These are phyloP conservation scores for Takifugu flavidus DNA, from an alignment of 2,113 vertebrate genomes.

Conservation along the genomic window DNA sequence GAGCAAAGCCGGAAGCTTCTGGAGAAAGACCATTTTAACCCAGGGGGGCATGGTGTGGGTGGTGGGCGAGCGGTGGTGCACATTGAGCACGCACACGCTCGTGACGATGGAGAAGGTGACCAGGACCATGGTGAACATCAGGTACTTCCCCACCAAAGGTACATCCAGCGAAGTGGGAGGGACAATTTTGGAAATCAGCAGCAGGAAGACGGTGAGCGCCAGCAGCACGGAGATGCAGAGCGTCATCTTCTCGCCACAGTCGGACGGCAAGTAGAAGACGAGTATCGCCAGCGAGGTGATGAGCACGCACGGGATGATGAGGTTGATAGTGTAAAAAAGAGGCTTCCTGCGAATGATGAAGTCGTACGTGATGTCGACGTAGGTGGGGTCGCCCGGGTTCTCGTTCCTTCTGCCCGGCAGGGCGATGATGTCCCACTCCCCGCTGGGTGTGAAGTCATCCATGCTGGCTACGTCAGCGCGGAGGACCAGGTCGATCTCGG, in stretches of 20 bases:
- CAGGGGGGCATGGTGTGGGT: conserved; percentile 97
- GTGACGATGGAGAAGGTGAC: conserved; percentile 97
- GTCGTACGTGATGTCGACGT: conserved; percentile 95
- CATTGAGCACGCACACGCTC: conserved; percentile 93
- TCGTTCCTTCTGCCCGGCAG: conserved; percentile 89
- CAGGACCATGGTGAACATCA: conserved; percentile 98
- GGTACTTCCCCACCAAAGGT: conserved; percentile 92
- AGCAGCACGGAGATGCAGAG: conserved; percentile 93
- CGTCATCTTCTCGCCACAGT: conserved; percentile 96
- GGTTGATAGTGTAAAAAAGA: conserved; percentile 95
- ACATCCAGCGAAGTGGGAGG: conserved; percentile 92
- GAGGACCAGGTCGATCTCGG: conserved; percentile 90
- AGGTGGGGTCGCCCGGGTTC: conserved; percentile 87
- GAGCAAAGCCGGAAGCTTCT: conserved; percentile 86
- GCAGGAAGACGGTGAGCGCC: conserved; percentile 92
- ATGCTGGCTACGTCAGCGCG: conserved; percentile 89
- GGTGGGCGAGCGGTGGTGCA: conserved; percentile 93
- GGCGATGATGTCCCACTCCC: conserved; percentile 94
- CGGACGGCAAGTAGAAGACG: conserved; percentile 92
- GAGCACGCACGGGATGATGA: conserved; percentile 93
- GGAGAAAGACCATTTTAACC: conserved; percentile 91
- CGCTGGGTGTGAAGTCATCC: conserved; percentile 94
- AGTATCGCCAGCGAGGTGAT: conserved; percentile 94
- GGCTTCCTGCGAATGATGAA: conserved; percentile 95
- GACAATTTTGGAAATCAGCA: conserved; percentile 96